Evolutionary conservation across 2,113 vertebrate species (phyloP).

Genomic region (Nesoenas mayeri): DNA sequence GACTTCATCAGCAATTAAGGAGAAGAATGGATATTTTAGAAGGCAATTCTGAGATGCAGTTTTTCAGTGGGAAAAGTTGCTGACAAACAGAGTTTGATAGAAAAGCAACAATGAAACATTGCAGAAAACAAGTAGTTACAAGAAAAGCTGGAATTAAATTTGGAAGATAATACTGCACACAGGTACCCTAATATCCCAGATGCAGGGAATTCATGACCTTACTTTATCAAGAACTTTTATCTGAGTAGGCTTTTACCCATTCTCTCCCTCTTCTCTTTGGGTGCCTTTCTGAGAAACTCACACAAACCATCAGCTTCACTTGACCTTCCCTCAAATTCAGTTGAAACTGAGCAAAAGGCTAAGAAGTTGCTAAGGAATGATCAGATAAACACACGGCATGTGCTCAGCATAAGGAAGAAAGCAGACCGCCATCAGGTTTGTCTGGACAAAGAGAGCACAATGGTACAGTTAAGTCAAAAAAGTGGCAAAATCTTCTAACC

Average conservation of each 20-base stretch:
- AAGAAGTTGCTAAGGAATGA: not conserved
- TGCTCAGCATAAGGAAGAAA: not conserved
- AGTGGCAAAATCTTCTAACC: not conserved
- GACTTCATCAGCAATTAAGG: not conserved
- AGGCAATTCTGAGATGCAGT: not conserved
- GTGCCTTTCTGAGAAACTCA: not conserved
- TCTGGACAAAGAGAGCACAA: not conserved
- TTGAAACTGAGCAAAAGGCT: not conserved
- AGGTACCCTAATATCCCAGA: not conserved
- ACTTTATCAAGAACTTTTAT: not conserved
- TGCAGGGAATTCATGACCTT: not conserved
- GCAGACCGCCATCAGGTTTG: not conserved
- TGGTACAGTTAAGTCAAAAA: not conserved
- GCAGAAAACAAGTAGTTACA: not conserved
- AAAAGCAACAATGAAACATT: not conserved
- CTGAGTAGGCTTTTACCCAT: not conserved
- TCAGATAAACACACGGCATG: accelerated
- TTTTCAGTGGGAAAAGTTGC: not conserved
- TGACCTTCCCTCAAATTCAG: not conserved
- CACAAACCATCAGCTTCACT: not conserved
- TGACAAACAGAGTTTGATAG: not conserved
- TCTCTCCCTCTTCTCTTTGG: not conserved
- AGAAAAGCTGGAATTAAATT: not conserved
- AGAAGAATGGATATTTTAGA: not conserved
- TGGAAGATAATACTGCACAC: not conserved